Evolutionary conservation across 2,113 vertebrate genomes (phyloP).

Genomic region (Haplochromis burtoni): DNA sequence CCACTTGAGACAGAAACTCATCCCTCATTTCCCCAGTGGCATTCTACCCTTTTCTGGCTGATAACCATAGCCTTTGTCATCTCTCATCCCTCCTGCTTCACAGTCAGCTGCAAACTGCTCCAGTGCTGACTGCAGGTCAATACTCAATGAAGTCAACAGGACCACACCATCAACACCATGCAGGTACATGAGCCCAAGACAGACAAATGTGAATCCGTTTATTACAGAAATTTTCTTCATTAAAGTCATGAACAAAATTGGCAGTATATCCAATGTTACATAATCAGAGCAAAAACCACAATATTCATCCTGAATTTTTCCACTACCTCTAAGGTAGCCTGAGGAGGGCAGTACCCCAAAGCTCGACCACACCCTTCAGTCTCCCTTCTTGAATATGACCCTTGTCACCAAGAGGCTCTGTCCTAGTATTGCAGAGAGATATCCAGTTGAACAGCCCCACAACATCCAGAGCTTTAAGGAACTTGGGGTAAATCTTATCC

Average conservation of each 20-base stretch:
- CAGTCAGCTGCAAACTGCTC: neutral
- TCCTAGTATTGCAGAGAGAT: neutral
- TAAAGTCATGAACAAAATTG: neutral
- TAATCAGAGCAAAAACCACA: neutral
- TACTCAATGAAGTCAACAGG: neutral
- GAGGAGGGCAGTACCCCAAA: neutral
- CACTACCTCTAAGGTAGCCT: neutral
- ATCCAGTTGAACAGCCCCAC: neutral
- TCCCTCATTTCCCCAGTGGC: neutral
- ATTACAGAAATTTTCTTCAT: neutral
- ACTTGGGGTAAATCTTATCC: neutral
- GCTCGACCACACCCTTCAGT: neutral
- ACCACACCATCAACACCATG: neutral
- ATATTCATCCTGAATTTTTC: neutral
- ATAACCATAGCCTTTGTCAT: neutral
- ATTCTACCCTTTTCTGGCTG: neutral
- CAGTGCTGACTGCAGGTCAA: neutral
- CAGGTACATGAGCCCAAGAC: neutral
- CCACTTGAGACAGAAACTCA: neutral
- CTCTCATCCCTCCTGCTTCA: neutral
- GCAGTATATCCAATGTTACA: neutral
- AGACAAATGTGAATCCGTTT: neutral
- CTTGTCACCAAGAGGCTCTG: neutral
- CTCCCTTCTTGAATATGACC: neutral
- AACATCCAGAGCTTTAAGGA: neutral